These are phyloP conservation scores for Drosophila saltans DNA, from an alignment of 1,140 invertebrate species.

Conservation along the genomic window DNA sequence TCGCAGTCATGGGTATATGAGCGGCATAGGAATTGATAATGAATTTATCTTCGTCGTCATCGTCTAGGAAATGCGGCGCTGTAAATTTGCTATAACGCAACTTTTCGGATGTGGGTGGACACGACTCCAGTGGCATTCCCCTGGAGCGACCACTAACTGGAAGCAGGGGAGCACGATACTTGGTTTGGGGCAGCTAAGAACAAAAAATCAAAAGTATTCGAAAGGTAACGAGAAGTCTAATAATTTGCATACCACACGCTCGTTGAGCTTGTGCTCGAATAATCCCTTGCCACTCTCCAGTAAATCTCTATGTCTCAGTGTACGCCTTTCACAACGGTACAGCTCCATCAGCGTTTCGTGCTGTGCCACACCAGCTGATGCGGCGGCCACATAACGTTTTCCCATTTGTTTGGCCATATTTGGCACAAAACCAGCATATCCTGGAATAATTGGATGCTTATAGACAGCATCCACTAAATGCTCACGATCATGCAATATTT, in stretches of 20 bases:
- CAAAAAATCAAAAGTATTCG: conserved; percentile 18
- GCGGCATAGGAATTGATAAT: conserved; percentile 87
- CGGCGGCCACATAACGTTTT: conserved; percentile 87
- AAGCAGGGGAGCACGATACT: conserved; percentile 87
- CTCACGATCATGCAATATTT: conserved; percentile 86
- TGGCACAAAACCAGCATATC: conserved; percentile 89
- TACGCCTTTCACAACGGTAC: conserved; percentile 84
- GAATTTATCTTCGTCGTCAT: conserved; percentile 86
- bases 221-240: neutral
- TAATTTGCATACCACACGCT: conserved; percentile 85
- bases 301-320: conserved; percentile 84
- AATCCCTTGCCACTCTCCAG: conserved; percentile 85
- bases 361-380: conserved; percentile 87
- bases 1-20: conserved; percentile 87
- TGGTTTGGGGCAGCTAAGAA: conserved; percentile 85
- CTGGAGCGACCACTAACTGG: conserved; percentile 87
- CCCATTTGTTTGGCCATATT: conserved; percentile 86
- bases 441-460: conserved; percentile 87
- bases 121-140: conserved; percentile 85
- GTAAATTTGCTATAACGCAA: conserved; percentile 84
- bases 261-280: conserved; percentile 84
- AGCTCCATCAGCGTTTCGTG: conserved; percentile 86
- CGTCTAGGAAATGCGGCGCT: conserved; percentile 88
- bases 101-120: conserved; percentile 84
- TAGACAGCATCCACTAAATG: conserved; percentile 87